Evolutionary conservation across 2,113 vertebrate genomes (phyloP).

Genomic region (Albula goreensis): DNA sequence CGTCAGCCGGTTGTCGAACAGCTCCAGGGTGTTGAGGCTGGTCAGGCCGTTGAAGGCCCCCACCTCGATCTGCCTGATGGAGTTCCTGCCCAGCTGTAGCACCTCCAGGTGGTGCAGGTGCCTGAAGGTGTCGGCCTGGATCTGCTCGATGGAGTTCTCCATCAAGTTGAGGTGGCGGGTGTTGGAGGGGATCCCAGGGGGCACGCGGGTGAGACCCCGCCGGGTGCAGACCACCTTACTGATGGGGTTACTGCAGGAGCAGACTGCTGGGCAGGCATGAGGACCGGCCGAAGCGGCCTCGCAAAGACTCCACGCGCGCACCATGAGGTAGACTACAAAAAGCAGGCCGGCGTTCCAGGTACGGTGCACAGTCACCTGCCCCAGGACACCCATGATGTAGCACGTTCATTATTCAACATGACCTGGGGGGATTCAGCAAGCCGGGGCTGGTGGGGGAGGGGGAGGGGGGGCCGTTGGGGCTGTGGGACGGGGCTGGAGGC

Average conservation of each 20-base stretch:
- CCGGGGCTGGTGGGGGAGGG: conserved; percentile 64
- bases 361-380: conserved; percentile 96
- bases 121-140: conserved; percentile 94
- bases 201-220: conserved; percentile 84
- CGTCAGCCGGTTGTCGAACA: conserved; percentile 96
- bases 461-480: conserved; percentile 58
- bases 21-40: conserved; percentile 96
- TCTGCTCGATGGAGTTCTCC: conserved; percentile 97
- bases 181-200: conserved; percentile 89
- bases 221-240: conserved; percentile 97
- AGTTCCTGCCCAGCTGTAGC: conserved; percentile 91
- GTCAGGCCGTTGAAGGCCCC: conserved; percentile 95
- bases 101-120: conserved; percentile 96
- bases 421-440: conserved; percentile 80
- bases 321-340: conserved; percentile 86
- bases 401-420: conserved; percentile 98
- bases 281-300: conserved; percentile 81
- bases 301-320: conserved; percentile 84
- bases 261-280: conserved; percentile 91
- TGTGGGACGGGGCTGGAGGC: conserved; percentile 43
- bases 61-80: conserved; percentile 96
- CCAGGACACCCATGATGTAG: conserved; percentile 98
- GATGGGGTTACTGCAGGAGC: conserved; percentile 96
- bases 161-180: conserved; percentile 96
- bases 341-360: conserved; percentile 90